Base-by-base conservation (phyloP, 2,113 vertebrate species). In the Monopterus albus region DNA sequence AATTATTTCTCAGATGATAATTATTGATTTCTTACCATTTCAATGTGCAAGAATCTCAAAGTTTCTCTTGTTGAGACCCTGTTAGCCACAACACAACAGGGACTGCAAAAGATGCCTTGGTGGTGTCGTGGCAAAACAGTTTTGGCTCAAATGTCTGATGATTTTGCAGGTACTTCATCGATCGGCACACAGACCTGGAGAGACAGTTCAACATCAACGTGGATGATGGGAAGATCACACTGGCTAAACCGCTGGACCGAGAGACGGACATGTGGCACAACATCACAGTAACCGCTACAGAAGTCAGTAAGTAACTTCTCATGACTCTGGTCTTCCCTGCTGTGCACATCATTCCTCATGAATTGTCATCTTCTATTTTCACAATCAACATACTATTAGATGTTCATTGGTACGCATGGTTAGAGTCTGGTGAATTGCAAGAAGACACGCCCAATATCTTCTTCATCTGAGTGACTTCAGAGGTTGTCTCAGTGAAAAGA, bases 191-290 rank as follows among this genome's bases (percentile, higher is more conserved):
- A 15, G 98, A 99, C 91, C 93, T 99, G 78, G 98, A 99, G 91
- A 95, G 97, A 64, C 96, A 99, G 85, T 99, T 99, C 92, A 98
- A 99, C 93, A 95, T 99, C 70, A 96, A 99, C 0, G 96, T 95
- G 46, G 96, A 99, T 15, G 95, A 99, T 7, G 97, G 98, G 51
- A 97, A 95, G 86, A 97, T 99, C 91, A 99, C 97, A 0, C 82
- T 99, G 91, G 97, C 96, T 71, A 99, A 97, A 14, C 93, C 95
- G 0, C 89, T 99, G 72, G 98, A 99, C 91, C 93, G 98, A 82
- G 98, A 99, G 90, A 94, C 94, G 0, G 96, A 95, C 79, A 94
- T 85, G 9, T 99, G 98, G 98, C 98, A 99, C 92, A 99, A 99
- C 88, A 99, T 99, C 81, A 98, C 97, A 1, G 96, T 99, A 35